phyloP scores from a whole-genome alignment of 2,797 vertebrate species.

The Microhierax caerulescens region DNA sequence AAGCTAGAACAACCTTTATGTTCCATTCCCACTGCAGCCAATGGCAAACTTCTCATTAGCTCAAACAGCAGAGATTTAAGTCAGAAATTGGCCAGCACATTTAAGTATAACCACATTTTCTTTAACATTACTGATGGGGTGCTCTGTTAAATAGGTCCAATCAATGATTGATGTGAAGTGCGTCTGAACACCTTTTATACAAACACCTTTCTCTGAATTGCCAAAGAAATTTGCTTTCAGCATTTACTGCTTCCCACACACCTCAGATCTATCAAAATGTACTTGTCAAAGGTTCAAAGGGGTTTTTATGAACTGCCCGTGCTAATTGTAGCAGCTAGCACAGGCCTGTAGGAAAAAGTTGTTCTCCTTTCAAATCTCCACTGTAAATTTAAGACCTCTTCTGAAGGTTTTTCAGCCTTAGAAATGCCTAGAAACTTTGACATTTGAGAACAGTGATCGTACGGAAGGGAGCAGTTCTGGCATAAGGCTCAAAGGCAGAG shows the following conservation, averaged over 20 bases:
- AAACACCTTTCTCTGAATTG: conserved; percentile 8
- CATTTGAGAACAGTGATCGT: background rate
- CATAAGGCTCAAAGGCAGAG: background rate
- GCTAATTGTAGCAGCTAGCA: background rate
- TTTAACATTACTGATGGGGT: background rate
- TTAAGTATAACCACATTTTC: background rate
- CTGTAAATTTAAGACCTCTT: background rate
- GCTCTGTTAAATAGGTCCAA: background rate
- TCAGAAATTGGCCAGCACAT: background rate
- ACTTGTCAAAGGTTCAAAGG: conserved; percentile 33
- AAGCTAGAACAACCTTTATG: background rate
- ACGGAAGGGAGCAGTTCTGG: background rate
- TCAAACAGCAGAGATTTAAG: background rate
- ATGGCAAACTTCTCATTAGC: background rate
- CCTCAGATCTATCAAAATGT: conserved; percentile 8
- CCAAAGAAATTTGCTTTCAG: conserved; percentile 25
- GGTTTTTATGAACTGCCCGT: background rate
- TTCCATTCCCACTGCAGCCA: background rate
- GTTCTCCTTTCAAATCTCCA: background rate
- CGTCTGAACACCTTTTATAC: background rate
- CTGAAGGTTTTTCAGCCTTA: background rate
- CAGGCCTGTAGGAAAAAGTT: background rate
- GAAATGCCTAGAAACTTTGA: conserved; percentile 13
- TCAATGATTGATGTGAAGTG: background rate
- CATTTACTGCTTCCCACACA: conserved; percentile 36